A percentile compares a stretch with the other conserved stretches of the same genome.
Conservation (phyloP, 2,113 vertebrate species). For the Piaya cayana region DNA sequence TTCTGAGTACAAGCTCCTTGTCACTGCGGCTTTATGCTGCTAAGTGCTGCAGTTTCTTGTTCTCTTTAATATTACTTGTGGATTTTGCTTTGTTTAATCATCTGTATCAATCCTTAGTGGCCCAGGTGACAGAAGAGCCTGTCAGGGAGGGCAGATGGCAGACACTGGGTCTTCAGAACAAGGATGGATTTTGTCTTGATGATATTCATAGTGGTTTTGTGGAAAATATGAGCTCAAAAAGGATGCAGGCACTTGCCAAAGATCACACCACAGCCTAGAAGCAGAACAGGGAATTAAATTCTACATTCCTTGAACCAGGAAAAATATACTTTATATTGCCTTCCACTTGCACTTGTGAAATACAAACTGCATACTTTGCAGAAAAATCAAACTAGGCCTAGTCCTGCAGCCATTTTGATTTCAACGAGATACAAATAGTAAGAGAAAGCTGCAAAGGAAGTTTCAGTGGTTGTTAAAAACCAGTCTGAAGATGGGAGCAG, state of each 20-base stretch:
- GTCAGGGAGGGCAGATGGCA: background rate
- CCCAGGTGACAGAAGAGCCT: background rate
- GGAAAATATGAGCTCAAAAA: background rate
- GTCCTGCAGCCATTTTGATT: background rate
- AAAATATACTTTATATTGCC: background rate
- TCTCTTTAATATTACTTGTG: background rate
- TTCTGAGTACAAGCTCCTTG: background rate
- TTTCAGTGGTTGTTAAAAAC: background rate
- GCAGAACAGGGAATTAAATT: background rate
- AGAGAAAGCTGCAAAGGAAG: background rate
- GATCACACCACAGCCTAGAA: background rate
- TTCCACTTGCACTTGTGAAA: background rate
- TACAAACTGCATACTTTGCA: background rate
- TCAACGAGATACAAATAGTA: background rate
- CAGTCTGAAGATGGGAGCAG: background rate
- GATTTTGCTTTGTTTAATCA: conserved; percentile 7
- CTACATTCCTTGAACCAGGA: background rate
- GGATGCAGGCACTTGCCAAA: background rate
- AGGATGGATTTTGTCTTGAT: background rate
- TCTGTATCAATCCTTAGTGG: background rate
- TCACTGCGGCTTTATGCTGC: background rate
- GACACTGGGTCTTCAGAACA: background rate
- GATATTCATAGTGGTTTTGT: background rate
- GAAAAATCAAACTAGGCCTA: background rate
- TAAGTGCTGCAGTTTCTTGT: background rate